These are phyloP conservation scores for Spondyliosoma cantharus DNA, from an alignment of 2,797 vertebrate genomes.

Conservation along the genomic window DNA sequence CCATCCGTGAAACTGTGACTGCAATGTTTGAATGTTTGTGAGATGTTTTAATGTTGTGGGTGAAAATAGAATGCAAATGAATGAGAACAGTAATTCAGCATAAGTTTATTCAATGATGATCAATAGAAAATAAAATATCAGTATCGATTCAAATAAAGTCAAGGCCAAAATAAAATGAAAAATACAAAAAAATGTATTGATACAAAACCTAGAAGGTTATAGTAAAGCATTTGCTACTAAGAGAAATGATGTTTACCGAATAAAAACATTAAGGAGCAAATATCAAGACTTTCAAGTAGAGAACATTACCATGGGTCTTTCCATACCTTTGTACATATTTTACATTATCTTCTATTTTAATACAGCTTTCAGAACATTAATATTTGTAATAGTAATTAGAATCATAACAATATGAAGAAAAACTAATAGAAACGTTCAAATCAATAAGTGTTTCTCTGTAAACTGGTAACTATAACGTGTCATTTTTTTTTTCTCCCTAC, in stretches of 20 bases:
- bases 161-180: slow-evolving; percentile 84
- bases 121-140: slow-evolving; percentile 86
- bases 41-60: background rate
- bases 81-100: slow-evolving; percentile 70
- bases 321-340: slow-evolving; percentile 85
- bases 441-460: slow-evolving; percentile 83
- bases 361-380: slow-evolving; percentile 85
- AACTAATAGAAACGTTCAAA: slow-evolving; percentile 81
- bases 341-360: slow-evolving; percentile 85
- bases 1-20: background rate
- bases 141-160: slow-evolving; percentile 81
- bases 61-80: slow-evolving; percentile 44
- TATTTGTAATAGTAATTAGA: slow-evolving; percentile 80
- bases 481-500: slow-evolving; percentile 56
- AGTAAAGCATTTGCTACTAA: slow-evolving; percentile 86
- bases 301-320: slow-evolving; percentile 84
- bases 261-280: slow-evolving; percentile 85
- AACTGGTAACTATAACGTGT: slow-evolving; percentile 77
- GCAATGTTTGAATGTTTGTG: slow-evolving; percentile 4
- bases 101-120: slow-evolving; percentile 87
- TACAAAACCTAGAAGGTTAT: slow-evolving; percentile 85
- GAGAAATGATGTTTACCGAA: slow-evolving; percentile 82
- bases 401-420: slow-evolving; percentile 80
- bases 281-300: slow-evolving; percentile 87
- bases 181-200: slow-evolving; percentile 84